Evolutionary conservation across 2,888 invertebrate species (phyloP), one percentile per base, ranked within the genome.

Genomic region (Cheilosia soror): DNA sequence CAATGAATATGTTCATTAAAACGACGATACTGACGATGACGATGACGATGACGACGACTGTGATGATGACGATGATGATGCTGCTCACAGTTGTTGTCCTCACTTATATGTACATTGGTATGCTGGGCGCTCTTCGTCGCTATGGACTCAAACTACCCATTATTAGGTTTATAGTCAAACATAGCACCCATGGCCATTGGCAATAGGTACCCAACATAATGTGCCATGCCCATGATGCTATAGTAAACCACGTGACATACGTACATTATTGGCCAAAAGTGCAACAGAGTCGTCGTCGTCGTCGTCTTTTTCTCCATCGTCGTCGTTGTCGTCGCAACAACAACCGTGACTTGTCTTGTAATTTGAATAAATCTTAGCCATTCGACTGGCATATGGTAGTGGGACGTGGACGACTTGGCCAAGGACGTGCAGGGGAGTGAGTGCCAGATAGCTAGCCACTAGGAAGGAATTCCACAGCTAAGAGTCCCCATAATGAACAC

Each of bases 291-390:
- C 53, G 62, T 57, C 29, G 57, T 63, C 42, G 58, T 72, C 53
- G 58, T 65, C 15, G 42, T 58, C 20, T 20, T 20, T 2, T 20
- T 20, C 2, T 20, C 2, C 20, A 1, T 20, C 20, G 62, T 49
- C 55, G 65, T 29, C 37, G 63, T 7, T 27, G 51, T 65, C 66
- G 62, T 68, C 66, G 69, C 65, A 75, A 75, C 83, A 83, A 62
- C 80, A 86, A 82, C 86, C 86, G 86, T 86, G 86, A 82, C 86
- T 86, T 86, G 86, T 86, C 86, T 71, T 82, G 82, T 78, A 86
- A 86, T 86, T 86, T 86, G 86, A 86, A 86, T 86, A 86, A 86
- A 86, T 86, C 86, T 85, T 81, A 85, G 76, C 81, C 82, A 82
- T 71, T 75, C 55, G 65, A 7, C 37, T 49, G 66, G 40, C 15